phyloP scores from a whole-genome alignment of 2,113 vertebrate species.

The Nesoenas mayeri region DNA sequence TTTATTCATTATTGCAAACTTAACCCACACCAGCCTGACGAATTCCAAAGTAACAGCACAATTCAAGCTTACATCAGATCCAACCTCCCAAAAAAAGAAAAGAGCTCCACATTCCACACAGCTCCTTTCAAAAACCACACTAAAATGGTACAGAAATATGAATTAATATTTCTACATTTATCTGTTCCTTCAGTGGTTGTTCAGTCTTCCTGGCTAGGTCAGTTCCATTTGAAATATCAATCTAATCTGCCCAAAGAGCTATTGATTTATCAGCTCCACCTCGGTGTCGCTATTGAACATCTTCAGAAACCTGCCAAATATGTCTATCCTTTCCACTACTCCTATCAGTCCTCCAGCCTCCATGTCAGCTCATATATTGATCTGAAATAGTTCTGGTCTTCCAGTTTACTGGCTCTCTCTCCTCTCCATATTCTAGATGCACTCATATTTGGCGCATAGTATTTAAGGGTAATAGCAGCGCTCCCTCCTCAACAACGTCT shows the following conservation, averaged over 20 bases:
- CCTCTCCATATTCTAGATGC: background rate
- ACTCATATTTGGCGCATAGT: background rate
- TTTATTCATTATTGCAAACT: background rate
- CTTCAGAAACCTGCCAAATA: conserved; percentile 65
- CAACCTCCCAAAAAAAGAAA: background rate
- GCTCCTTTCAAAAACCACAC: background rate
- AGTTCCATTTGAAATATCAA: conserved; percentile 68
- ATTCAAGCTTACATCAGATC: background rate
- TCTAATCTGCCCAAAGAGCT: conserved; percentile 52
- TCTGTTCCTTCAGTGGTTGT: conserved; percentile 15
- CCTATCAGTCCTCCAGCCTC: conserved; percentile 46
- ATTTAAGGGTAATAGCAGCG: background rate
- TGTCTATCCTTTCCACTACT: conserved; percentile 34
- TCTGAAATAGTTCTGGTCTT: conserved; percentile 52
- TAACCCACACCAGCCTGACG: background rate
- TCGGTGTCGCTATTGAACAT: conserved; percentile 18
- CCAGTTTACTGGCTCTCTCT: conserved; percentile 39
- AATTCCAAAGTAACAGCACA: background rate
- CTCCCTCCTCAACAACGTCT: background rate
- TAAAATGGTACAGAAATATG: background rate
- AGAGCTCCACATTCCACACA: background rate
- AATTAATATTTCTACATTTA: conserved; percentile 29
- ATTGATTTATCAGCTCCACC: conserved; percentile 66
- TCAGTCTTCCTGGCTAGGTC: conserved; percentile 12
- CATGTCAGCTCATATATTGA: conserved; percentile 68